Conservation (phyloP, 2,113 vertebrate genomes). For the Puma concolor region DNA sequence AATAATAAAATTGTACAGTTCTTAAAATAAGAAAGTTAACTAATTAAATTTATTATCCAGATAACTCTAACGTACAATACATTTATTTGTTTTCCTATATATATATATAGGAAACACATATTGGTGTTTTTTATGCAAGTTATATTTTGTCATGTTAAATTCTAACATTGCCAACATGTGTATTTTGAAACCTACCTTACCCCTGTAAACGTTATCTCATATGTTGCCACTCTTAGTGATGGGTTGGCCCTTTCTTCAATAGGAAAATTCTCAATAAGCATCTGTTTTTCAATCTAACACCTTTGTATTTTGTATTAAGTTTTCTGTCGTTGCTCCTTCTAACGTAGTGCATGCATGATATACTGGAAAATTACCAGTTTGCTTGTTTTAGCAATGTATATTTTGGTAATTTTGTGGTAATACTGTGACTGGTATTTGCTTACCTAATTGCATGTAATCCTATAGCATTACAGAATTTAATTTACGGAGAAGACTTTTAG, state of each 20-base stretch:
- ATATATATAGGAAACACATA: not conserved
- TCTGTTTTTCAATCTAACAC: not conserved
- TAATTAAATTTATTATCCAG: not conserved
- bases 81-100: not conserved
- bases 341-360: not conserved
- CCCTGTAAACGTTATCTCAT: not conserved
- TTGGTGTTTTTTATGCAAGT: not conserved
- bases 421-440: constrained; percentile 1
- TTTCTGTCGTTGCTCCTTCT: not conserved
- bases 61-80: not conserved
- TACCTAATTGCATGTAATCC: not conserved
- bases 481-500: not conserved
- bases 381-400: not conserved
- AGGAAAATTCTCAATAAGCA: not conserved
- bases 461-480: constrained; percentile 29
- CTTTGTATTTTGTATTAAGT: not conserved
- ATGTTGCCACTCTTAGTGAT: not conserved
- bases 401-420: not conserved
- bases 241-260: not conserved
- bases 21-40: not conserved
- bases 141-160: not conserved
- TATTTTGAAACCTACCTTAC: not conserved
- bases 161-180: not conserved
- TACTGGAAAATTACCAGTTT: not conserved
- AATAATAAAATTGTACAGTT: not conserved